Conservation (phyloP, 2,888 invertebrate genomes). For the Philhelius pedissequus region DNA sequence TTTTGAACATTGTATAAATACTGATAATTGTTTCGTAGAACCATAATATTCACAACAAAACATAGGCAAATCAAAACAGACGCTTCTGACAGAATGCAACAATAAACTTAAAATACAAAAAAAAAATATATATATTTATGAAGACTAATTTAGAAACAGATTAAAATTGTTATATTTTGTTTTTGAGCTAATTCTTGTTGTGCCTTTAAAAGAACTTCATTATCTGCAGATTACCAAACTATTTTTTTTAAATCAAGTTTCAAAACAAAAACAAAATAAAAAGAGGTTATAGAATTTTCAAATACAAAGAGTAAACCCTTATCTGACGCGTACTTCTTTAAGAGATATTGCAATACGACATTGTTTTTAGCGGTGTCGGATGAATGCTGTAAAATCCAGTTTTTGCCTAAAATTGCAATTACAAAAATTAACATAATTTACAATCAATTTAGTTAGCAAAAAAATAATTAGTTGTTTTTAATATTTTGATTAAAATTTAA, state of each 20-base stretch:
- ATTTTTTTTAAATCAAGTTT: conserved; percentile 20
- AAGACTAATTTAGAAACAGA: conserved; percentile 22
- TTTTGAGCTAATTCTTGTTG: background rate
- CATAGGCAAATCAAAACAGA: conserved; percentile 58
- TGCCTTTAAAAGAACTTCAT: conserved; percentile 21
- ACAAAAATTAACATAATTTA: conserved; percentile 78
- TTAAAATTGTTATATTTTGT: background rate
- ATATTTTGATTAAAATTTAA: conserved; percentile 6
- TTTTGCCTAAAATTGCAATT: conserved; percentile 86
- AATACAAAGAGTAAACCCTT: conserved; percentile 69
- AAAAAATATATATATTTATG: conserved; percentile 2
- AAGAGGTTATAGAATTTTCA: conserved; percentile 55
- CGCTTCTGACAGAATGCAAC: conserved; percentile 40
- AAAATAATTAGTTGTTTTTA: conserved; percentile 26
- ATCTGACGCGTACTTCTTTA: conserved; percentile 86
- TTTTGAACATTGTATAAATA: background rate
- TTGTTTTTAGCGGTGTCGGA: conserved; percentile 89
- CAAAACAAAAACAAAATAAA: conserved; percentile 15
- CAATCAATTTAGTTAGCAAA: conserved; percentile 58
- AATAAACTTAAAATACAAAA: conserved; percentile 23
- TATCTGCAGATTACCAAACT: conserved; percentile 36
- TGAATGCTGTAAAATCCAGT: conserved; percentile 97
- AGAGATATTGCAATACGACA: conserved; percentile 93
- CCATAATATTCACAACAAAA: conserved; percentile 57
- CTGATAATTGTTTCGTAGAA: background rate